Percentiles rank a stretch among this genome's conserved stretches.
These are phyloP conservation scores for Anthopleura sola DNA, from an alignment of 64 coral and sea anemone genomes.

Conservation along the genomic window DNA sequence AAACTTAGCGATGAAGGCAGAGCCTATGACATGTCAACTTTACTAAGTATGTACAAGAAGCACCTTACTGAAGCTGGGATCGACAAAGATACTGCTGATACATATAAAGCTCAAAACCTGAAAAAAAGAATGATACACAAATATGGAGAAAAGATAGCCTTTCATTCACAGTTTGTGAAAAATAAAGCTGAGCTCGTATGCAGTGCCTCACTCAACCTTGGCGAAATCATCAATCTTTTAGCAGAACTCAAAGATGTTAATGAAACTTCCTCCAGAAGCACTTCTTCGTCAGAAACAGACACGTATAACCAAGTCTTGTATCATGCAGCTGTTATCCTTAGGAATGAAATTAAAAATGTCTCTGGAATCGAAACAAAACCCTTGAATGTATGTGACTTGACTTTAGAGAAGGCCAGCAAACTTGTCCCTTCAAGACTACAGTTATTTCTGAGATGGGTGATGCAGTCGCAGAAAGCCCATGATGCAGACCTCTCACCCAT, in stretches of 20 bases:
- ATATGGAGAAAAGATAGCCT: slow-evolving; percentile 4
- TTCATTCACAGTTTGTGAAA: slow-evolving; percentile 18
- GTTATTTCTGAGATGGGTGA: not conserved
- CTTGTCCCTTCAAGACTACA: not conserved
- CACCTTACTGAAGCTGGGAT: slow-evolving; percentile 35
- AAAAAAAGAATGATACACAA: slow-evolving; percentile 15
- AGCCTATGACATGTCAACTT: slow-evolving; percentile 41
- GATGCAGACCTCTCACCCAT: not conserved
- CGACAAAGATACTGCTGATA: slow-evolving; percentile 20
- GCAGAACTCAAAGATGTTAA: slow-evolving; percentile 22
- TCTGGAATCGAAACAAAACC: slow-evolving; percentile 1
- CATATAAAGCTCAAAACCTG: slow-evolving; percentile 40
- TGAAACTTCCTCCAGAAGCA: slow-evolving; percentile 2
- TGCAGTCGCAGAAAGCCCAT: not conserved
- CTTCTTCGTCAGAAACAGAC: not conserved
- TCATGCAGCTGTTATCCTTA: slow-evolving; percentile 10
- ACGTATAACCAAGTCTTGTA: slow-evolving; percentile 12
- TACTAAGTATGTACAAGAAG: not conserved
- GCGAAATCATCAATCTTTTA: slow-evolving; percentile 40
- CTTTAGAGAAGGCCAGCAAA: not conserved
- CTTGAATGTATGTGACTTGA: not conserved
- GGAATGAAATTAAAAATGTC: not conserved
- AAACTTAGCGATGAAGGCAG: slow-evolving; percentile 29
- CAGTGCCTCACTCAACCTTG: slow-evolving; percentile 21
- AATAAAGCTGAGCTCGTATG: slow-evolving; percentile 32